A percentile compares a stretch with the other conserved stretches of the same genome.
Evolutionary conservation across 2,888 invertebrate species (phyloP).

Genomic region (Aleiodes leptofemur): DNA sequence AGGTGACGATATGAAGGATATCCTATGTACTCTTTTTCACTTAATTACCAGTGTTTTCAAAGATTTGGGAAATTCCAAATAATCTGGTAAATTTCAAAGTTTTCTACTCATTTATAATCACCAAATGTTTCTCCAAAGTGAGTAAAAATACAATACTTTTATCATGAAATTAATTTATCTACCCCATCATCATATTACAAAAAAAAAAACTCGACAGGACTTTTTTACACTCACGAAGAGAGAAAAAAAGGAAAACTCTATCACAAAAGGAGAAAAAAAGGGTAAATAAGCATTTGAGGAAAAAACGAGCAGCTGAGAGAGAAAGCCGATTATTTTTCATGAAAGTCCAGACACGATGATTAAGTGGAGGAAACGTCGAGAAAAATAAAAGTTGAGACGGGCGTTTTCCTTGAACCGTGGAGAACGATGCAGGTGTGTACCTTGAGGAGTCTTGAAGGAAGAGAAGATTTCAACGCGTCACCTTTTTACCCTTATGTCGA

Average conservation of each 20-base stretch:
- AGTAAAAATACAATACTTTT: slow-evolving; percentile 8
- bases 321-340: slow-evolving; percentile 30
- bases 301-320: slow-evolving; percentile 5
- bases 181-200: background rate
- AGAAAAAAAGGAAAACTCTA: background rate
- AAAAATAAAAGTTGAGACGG: slow-evolving; percentile 25
- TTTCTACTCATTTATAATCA: no score
- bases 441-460: no score
- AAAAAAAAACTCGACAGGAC: background rate
- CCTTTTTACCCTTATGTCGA: no score
- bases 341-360: slow-evolving; percentile 33
- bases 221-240: background rate
- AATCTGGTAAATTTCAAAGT: no score
- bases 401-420: slow-evolving; percentile 14
- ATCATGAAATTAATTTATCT: slow-evolving; percentile 17
- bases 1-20: no score
- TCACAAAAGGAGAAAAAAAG: slow-evolving; percentile 9
- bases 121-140: no score
- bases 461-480: no score
- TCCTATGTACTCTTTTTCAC: no score
- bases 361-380: slow-evolving; percentile 29
- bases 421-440: slow-evolving; percentile 19
- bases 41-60: no score
- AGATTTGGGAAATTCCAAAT: no score
- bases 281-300: slow-evolving; percentile 2